phyloP scores from a whole-genome alignment of 2,888 invertebrate species.

The Tetragnatha montana region DNA sequence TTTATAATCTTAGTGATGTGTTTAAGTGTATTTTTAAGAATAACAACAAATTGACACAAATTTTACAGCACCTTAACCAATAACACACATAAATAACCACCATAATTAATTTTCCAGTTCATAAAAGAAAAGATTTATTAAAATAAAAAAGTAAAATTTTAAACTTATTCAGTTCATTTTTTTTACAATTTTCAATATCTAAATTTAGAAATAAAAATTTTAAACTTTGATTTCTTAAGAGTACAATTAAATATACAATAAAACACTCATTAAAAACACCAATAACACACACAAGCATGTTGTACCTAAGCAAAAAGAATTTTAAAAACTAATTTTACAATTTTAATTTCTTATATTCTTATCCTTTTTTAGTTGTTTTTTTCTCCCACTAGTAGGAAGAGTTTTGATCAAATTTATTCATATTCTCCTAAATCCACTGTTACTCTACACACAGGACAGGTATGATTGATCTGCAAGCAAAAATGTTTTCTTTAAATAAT shows the following conservation, averaged over 20 bases:
- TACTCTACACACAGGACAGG: constrained; percentile 70
- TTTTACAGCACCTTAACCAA: neutral
- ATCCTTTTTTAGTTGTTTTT: neutral
- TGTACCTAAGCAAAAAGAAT: neutral
- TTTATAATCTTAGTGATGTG: neutral
- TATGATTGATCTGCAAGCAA: constrained; percentile 59
- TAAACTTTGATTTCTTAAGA: neutral
- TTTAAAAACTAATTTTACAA: neutral
- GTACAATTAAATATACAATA: neutral
- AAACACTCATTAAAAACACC: neutral
- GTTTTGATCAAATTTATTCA: constrained; percentile 1
- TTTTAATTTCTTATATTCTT: neutral
- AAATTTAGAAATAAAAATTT: neutral
- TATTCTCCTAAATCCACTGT: constrained; percentile 50
- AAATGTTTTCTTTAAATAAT: too few species aligned
- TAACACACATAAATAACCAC: too few species aligned
- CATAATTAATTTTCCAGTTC: neutral
- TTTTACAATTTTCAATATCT: neutral
- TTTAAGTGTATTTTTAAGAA: neutral
- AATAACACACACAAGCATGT: neutral
- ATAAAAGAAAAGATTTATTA: neutral
- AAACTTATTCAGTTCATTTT: neutral
- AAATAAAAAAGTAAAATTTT: neutral
- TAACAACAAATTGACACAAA: neutral
- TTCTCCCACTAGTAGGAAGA: constrained; percentile 1